Evolutionary conservation across 2,888 invertebrate species (phyloP).

Genomic region (Euplexia lucipara): DNA sequence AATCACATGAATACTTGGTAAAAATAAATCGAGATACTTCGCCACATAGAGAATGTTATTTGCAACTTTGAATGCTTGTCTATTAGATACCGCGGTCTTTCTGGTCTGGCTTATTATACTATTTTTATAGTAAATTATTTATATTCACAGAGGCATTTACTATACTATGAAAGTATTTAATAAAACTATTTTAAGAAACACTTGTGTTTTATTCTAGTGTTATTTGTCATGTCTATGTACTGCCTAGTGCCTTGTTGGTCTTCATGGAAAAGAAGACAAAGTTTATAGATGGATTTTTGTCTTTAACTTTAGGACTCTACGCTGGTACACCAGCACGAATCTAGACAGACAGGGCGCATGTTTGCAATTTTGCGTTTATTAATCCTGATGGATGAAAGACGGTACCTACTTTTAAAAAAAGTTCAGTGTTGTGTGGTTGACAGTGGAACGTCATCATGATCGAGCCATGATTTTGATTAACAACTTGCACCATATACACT

Average conservation of each 20-base stretch:
- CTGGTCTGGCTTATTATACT: constrained; percentile 38
- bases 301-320: neutral
- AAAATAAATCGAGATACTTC: too few relatives aligned
- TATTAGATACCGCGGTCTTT: constrained; percentile 24
- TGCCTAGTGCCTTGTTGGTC: too few relatives aligned
- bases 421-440: too few relatives aligned
- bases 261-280: too few relatives aligned
- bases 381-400: neutral
- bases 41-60: too few relatives aligned
- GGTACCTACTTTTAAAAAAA: too few relatives aligned
- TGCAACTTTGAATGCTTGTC: constrained; percentile 10
- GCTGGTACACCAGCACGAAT: neutral
- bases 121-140: constrained; percentile 54
- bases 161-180: constrained; percentile 59
- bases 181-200: constrained; percentile 50
- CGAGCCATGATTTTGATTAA: neutral
- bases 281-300: too few relatives aligned
- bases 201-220: constrained; percentile 24
- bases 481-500: too few relatives aligned
- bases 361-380: too few relatives aligned
- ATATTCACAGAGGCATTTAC: constrained; percentile 76
- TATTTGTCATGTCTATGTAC: neutral
- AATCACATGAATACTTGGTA: too few relatives aligned
- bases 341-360: neutral
- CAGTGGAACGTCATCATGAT: too few relatives aligned